A percentile compares a stretch with the other conserved stretches of the same genome.
phyloP scores from a whole-genome alignment of 2,888 invertebrate species.

The Ormia ochracea region DNA sequence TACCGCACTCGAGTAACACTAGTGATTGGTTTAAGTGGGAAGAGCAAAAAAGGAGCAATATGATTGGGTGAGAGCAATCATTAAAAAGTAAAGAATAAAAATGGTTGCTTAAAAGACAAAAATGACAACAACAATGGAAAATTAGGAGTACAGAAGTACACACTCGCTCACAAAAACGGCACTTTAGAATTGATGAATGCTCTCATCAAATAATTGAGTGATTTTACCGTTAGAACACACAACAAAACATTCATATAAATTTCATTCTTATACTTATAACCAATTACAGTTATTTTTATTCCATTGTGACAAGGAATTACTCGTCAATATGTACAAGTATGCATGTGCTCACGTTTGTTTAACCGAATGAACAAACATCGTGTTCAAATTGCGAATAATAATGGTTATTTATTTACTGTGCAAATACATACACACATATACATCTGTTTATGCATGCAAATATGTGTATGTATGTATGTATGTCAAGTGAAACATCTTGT shows the following conservation, averaged over 20 bases:
- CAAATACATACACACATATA: no score
- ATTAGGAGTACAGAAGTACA: background rate
- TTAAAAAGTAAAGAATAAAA: constrained; percentile 27
- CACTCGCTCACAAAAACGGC: background rate
- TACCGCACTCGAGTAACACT: constrained; percentile 22
- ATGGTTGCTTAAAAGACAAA: constrained; percentile 42
- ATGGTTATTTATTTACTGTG: no score
- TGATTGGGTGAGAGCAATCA: constrained; percentile 43
- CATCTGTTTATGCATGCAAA: no score
- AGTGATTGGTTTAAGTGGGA: constrained; percentile 41
- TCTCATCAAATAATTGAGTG: constrained; percentile 28
- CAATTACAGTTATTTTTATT: background rate
- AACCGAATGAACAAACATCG: no score
- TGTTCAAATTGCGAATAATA: no score
- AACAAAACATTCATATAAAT: constrained; percentile 13
- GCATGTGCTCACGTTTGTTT: no score
- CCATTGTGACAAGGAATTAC: background rate
- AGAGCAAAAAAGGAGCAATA: background rate
- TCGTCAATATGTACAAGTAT: no score
- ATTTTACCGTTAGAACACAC: constrained; percentile 15
- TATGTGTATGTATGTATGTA: no score
- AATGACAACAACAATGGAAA: background rate
- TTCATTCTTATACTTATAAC: no score
- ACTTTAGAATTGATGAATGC: background rate
- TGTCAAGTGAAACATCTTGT: no score